These are phyloP conservation scores for Scolopax rusticola DNA, from an alignment of 2,797 vertebrate species.

Conservation along the genomic window DNA sequence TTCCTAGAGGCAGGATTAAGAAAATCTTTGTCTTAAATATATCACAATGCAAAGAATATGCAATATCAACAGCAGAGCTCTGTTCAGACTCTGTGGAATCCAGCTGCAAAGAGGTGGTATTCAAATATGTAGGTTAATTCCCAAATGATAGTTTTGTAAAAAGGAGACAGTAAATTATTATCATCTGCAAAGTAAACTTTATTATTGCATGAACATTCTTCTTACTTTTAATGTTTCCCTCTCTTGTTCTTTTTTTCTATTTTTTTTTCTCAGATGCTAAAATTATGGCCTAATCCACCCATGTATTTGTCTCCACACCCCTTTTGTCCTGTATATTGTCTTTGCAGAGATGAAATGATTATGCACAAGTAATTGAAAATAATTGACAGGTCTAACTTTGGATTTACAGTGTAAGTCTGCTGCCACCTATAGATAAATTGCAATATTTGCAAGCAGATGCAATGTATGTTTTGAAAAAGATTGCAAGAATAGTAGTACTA, in stretches of 20 bases:
- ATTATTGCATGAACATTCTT: neutral
- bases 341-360: constrained; percentile 18
- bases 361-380: constrained; percentile 17
- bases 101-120: neutral
- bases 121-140: neutral
- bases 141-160: neutral
- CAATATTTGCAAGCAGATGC: neutral
- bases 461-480: neutral
- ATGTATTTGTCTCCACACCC: neutral
- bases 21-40: constrained; percentile 6
- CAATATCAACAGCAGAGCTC: neutral
- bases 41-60: neutral
- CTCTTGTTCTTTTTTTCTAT: neutral
- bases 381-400: neutral
- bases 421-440: constrained; percentile 77
- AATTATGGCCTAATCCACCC: neutral
- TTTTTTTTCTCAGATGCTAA: neutral
- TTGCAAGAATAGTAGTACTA: neutral
- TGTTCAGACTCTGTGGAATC: neutral
- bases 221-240: neutral
- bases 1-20: constrained; percentile 9
- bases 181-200: neutral
- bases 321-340: neutral
- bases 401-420: constrained; percentile 67
- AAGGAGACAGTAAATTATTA: neutral